A percentile compares a stretch with the other conserved stretches of the same genome.
Evolutionary conservation across 2,888 invertebrate species (phyloP).

Genomic region (Dicyrtomina minuta): DNA sequence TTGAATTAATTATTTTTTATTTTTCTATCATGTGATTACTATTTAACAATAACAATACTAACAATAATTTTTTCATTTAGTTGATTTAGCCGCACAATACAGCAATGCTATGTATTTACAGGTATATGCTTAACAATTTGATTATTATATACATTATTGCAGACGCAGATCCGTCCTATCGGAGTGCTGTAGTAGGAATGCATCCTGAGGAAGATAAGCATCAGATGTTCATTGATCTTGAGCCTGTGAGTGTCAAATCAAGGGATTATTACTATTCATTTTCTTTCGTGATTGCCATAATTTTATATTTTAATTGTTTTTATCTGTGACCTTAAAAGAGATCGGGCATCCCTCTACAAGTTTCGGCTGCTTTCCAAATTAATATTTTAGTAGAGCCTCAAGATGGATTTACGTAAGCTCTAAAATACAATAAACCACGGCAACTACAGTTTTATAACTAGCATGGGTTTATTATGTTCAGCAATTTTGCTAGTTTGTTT

Average conservation of each 20-base stretch:
- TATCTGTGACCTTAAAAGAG: constrained; percentile 58
- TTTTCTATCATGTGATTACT: constrained; percentile 57
- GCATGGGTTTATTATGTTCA: too few species aligned
- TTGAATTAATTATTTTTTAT: neutral
- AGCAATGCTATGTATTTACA: too few species aligned
- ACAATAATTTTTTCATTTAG: too few species aligned
- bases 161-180: constrained; percentile 70
- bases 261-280: constrained; percentile 4
- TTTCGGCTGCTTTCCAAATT: constrained; percentile 74
- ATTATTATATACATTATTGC: too few species aligned
- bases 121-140: too few species aligned
- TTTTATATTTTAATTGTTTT: constrained; percentile 6
- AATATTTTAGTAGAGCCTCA: constrained; percentile 72
- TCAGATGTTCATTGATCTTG: constrained; percentile 72
- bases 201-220: constrained; percentile 67
- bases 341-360: constrained; percentile 75
- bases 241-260: constrained; percentile 69
- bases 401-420: constrained; percentile 65
- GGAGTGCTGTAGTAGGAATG: constrained; percentile 67
- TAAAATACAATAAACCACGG: too few species aligned
- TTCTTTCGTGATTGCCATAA: neutral
- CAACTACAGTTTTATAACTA: too few species aligned
- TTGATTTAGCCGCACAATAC: too few species aligned
- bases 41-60: too few species aligned
- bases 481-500: too few species aligned